Conservation (phyloP, 2,888 invertebrate species). For the Ceratothoa steindachneri region DNA sequence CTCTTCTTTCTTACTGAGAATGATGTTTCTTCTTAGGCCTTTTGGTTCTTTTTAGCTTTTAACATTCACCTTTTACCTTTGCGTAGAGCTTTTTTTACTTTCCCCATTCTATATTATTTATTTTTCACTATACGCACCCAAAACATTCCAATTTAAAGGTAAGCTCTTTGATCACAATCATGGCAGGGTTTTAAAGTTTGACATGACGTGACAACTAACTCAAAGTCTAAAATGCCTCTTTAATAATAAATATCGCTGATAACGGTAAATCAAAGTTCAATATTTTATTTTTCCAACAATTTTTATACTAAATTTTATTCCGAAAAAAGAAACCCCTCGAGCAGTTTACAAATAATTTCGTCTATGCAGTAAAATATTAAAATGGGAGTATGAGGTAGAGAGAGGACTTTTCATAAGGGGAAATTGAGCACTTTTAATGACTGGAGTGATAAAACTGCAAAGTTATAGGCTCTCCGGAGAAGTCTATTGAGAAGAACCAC, state of each 20-base stretch:
- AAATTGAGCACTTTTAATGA: conserved; percentile 8
- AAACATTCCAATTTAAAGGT: background rate
- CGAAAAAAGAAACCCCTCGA: background rate
- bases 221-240: too few relatives aligned
- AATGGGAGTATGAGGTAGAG: conserved; percentile 2
- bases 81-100: background rate
- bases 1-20: background rate
- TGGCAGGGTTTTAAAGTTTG: too few relatives aligned
- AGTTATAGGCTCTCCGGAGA: conserved; percentile 3
- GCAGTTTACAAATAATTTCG: background rate
- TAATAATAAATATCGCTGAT: too few relatives aligned
- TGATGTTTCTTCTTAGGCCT: too few relatives aligned
- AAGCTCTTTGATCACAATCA: too few relatives aligned
- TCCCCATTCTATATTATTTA: conserved; percentile 8
- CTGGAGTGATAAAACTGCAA: conserved; percentile 11
- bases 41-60: background rate
- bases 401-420: background rate
- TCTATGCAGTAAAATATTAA: conserved; percentile 7
- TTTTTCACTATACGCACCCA: too few relatives aligned
- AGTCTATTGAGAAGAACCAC: conserved; percentile 5
- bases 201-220: too few relatives aligned
- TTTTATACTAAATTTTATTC: background rate
- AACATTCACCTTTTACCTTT: background rate
- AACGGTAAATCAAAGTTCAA: too few relatives aligned
- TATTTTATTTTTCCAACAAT: background rate